Evolutionary conservation across 2,888 invertebrate genomes (phyloP).

Genomic region (Spodoptera exigua): DNA sequence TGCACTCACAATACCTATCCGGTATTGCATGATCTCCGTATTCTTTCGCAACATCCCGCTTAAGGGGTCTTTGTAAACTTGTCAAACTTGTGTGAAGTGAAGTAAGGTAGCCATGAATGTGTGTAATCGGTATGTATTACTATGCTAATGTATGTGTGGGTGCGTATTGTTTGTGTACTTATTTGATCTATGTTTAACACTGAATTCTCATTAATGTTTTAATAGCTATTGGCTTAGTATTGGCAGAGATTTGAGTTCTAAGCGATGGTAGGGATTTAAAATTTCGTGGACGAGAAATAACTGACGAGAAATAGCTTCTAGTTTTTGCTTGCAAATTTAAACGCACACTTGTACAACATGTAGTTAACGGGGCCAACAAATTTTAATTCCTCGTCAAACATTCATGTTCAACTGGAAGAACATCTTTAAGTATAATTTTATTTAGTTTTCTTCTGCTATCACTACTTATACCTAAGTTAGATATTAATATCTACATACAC

Average conservation of each 20-base stretch:
- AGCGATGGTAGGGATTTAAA: too few relatives aligned
- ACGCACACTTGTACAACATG: too few relatives aligned
- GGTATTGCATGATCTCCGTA: constrained; percentile 18
- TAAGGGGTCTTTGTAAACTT: constrained; percentile 15
- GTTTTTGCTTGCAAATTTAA: too few relatives aligned
- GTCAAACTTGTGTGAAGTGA: constrained; percentile 39
- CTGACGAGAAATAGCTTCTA: too few relatives aligned
- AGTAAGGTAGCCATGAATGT: constrained; percentile 39
- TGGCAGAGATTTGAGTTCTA: background rate
- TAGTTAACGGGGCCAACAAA: too few relatives aligned
- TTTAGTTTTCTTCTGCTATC: too few relatives aligned
- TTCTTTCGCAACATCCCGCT: constrained; percentile 10
- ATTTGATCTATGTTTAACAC: constrained; percentile 41
- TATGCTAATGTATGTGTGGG: constrained; percentile 43
- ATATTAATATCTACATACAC: too few relatives aligned
- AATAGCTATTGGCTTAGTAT: constrained; percentile 7
- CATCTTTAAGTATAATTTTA: too few relatives aligned
- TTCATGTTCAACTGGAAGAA: too few relatives aligned
- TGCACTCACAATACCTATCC: constrained; percentile 46
- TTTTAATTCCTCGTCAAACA: too few relatives aligned
- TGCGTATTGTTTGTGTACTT: constrained; percentile 41
- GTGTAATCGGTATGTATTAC: constrained; percentile 53
- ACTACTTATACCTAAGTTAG: too few relatives aligned
- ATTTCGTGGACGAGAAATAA: too few relatives aligned
- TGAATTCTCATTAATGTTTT: constrained; percentile 10